A percentile compares a stretch with the other conserved stretches of the same genome.
Evolutionary conservation across 1,140 invertebrate genomes (phyloP).

Genomic region (Drosophila micromelanica): DNA sequence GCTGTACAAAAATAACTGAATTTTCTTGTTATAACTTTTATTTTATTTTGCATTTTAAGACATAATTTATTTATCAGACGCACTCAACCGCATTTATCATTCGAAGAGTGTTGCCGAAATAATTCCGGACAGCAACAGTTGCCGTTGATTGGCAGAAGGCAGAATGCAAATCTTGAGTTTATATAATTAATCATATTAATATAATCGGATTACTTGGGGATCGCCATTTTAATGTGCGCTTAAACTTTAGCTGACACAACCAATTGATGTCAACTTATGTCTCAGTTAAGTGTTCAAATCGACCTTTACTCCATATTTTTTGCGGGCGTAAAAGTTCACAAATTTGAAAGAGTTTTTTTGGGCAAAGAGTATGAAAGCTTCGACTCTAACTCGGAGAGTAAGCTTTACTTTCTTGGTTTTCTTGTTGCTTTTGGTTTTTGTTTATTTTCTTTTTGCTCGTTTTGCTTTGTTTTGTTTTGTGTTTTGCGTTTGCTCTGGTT

Average conservation of each 20-base stretch:
- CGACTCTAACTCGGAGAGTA: constrained; percentile 24
- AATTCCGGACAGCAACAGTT: constrained; percentile 4
- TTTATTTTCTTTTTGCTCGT: constrained; percentile 7
- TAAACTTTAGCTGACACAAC: constrained; percentile 23
- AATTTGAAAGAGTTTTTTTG: neutral
- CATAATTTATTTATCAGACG: constrained; percentile 14
- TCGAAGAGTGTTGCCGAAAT: constrained; percentile 6
- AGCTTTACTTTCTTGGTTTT: constrained; percentile 37
- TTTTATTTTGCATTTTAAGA: constrained; percentile 6
- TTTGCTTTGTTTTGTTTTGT: neutral
- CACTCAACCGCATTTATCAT: constrained; percentile 19
- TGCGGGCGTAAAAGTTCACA: constrained; percentile 3
- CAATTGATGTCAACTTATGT: constrained; percentile 37
- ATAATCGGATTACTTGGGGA: constrained; percentile 34
- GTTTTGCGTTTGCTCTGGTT: constrained; percentile 42
- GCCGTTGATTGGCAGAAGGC: constrained; percentile 29
- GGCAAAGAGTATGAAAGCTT: constrained; percentile 42
- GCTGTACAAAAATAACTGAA: neutral
- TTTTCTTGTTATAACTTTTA: neutral
- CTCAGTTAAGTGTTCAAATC: constrained; percentile 8
- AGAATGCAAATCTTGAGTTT: constrained; percentile 32
- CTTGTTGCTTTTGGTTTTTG: constrained; percentile 1
- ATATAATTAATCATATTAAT: constrained; percentile 51
- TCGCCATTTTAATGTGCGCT: constrained; percentile 22
- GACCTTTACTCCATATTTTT: constrained; percentile 18